Base-by-base conservation (phyloP, 2,888 invertebrate genomes). In the Alentia gelatinosa region DNA sequence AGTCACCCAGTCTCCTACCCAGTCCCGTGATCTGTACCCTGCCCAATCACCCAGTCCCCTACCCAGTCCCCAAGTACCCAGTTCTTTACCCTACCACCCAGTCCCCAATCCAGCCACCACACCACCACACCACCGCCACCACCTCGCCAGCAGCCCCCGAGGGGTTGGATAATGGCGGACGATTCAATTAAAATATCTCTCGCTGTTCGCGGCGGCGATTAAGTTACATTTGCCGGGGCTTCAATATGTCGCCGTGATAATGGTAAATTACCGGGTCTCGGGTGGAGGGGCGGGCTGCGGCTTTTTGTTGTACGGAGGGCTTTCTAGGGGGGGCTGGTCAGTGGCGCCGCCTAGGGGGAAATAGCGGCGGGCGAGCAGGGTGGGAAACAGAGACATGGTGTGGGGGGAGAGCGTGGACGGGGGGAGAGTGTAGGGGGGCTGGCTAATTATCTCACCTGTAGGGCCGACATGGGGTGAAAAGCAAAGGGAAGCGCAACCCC, bases 101-200 rank as follows among this genome's bases (percentile, higher is more conserved):
- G n/a, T n/a, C n/a, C n/a, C n/a, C n/a, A n/a, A n/a, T n/a, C n/a
- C n/a, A n/a, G n/a, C n/a, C n/a, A n/a, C n/a, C n/a, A n/a, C n/a
- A n/a, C n/a, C n/a, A n/a, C n/a, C n/a, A n/a, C n/a, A n/a, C n/a
- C n/a, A n/a, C n/a, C n/a, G n/a, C n/a, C n/a, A n/a, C n/a, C n/a
- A n/a, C n/a, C 56, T n/a, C 56, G 19, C 33, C 30, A 75, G 75
- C 26, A 19, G 3, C 19, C n/a, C 75, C 35, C 33, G 15, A 1
- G 37, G 23, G 26, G 30, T 86, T 86, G 86, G 86, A 86, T 86
- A 86, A 86, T 86, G 86, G 30, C 19, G 33, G 15, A 1, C 35
- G 86, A 86, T 86, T 86, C 86, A 86, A 86, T 86, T 86, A 86
- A 86, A 86, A 86, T 86, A 86, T 47, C 86, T 86, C 86, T 86